These are phyloP conservation scores for Misgurnus mizolepis DNA, from an alignment of 2,113 vertebrate species.

Conservation along the genomic window DNA sequence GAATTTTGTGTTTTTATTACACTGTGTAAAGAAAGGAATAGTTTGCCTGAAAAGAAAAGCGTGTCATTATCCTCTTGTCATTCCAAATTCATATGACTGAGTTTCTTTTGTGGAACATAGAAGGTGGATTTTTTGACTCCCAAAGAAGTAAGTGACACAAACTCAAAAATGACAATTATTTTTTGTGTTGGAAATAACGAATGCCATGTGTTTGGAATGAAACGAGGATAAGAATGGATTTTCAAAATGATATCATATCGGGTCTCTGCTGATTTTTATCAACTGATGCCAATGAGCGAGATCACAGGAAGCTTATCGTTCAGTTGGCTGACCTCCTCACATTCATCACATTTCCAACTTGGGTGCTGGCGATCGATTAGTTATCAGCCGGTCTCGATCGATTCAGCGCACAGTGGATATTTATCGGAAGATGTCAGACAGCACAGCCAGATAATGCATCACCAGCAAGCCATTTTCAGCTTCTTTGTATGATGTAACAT, in stretches of 20 bases:
- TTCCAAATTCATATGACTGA: too few relatives aligned
- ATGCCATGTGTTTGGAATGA: too few relatives aligned
- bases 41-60: too few relatives aligned
- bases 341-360: slow-evolving; percentile 34
- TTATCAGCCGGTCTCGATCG: slow-evolving; percentile 37
- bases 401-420: slow-evolving; percentile 27
- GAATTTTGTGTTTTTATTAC: not conserved
- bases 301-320: slow-evolving; percentile 1
- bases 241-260: not conserved
- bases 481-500: slow-evolving; percentile 27
- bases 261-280: not conserved
- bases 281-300: not conserved
- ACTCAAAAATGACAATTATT: too few relatives aligned
- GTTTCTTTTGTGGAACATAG: too few relatives aligned
- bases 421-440: slow-evolving; percentile 18
- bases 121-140: too few relatives aligned
- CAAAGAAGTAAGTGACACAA: too few relatives aligned
- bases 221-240: too few relatives aligned
- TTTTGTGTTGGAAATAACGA: too few relatives aligned
- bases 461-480: not conserved
- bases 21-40: too few relatives aligned
- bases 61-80: too few relatives aligned
- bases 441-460: not conserved
- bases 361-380: slow-evolving; percentile 18
- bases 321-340: not conserved